Evolutionary conservation across 2,888 invertebrate species (phyloP), one percentile per base, ranked within the genome.

Genomic region (Noctua comes): DNA sequence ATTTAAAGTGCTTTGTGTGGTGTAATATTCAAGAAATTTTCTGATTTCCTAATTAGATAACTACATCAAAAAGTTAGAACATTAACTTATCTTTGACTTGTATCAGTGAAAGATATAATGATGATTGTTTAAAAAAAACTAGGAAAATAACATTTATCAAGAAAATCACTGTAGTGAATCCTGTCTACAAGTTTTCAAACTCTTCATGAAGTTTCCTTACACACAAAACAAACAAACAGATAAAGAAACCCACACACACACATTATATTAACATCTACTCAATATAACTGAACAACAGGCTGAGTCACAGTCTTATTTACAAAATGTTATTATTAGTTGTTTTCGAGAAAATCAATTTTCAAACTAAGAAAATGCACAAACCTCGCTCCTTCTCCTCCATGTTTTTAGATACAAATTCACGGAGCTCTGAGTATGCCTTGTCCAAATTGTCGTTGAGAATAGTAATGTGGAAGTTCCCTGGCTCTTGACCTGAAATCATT

Each of bases 381-480:
- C 97, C 97, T 94, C 96, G 92, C 18, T 93, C 95, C 87, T 97
- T 97, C 85, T 97, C 97, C 74, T 97, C 96, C 64, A 98, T 93
- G 91, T 98, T 98, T 68, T 97, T 95, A 13, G 97, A 90, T 73
- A 98, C 96, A 94, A 98, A 98, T 75, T 98, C 97, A 76, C 97
- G 97, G 59, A 99, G 97, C 83, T 98, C 97, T 62, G 95, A 93
- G 93, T 99, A 99, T 1, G 99, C 98, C 89, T 97, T 97, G 68
- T 98, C 98, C 83, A 99, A 95, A 87, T 98, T 97, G 90, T 98
- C 98, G 93, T 99, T 99, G 72, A 98, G 97, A 82, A 99, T 98
- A 18, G 98, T 97, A 77, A 98, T 96, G 92, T 99, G 98, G 93
- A 99, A 99, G 93, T 99, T 99, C 1, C 98, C 98, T 5, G 98